Evolutionary conservation across 2,113 vertebrate species (phyloP).

Genomic region (Amblyornis subalaris): DNA sequence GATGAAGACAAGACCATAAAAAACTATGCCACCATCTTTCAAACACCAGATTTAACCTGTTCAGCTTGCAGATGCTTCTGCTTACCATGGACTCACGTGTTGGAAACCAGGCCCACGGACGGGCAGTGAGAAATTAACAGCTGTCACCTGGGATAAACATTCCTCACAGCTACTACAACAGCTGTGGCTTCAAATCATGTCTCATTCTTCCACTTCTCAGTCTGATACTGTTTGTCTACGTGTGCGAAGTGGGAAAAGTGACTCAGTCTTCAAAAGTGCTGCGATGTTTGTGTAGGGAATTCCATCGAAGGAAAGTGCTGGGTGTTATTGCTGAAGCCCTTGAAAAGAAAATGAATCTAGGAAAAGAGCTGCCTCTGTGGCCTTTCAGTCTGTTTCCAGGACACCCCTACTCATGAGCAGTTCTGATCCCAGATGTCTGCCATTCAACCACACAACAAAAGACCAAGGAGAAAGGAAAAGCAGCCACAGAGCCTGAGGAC

Average conservation of each 20-base stretch:
- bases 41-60: not conserved
- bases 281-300: not conserved
- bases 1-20: not conserved
- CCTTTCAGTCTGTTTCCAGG: not conserved
- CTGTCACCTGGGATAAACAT: not conserved
- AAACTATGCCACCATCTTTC: not conserved
- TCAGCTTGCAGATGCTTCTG: not conserved
- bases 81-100: rapidly evolving
- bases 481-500: not conserved
- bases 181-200: not conserved
- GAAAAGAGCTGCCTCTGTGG: not conserved
- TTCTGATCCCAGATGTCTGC: not conserved
- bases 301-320: not conserved
- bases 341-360: not conserved
- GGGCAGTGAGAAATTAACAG: not conserved
- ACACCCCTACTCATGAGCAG: not conserved
- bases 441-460: not conserved
- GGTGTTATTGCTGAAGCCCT: not conserved
- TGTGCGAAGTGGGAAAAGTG: not conserved
- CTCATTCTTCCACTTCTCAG: not conserved
- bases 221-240: not conserved
- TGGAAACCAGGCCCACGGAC: not conserved
- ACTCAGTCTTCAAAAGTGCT: not conserved
- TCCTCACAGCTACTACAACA: not conserved
- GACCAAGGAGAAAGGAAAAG: not conserved